Evolutionary conservation across 2,888 invertebrate genomes (phyloP).

Genomic region (Ryuthela nishihirai): DNA sequence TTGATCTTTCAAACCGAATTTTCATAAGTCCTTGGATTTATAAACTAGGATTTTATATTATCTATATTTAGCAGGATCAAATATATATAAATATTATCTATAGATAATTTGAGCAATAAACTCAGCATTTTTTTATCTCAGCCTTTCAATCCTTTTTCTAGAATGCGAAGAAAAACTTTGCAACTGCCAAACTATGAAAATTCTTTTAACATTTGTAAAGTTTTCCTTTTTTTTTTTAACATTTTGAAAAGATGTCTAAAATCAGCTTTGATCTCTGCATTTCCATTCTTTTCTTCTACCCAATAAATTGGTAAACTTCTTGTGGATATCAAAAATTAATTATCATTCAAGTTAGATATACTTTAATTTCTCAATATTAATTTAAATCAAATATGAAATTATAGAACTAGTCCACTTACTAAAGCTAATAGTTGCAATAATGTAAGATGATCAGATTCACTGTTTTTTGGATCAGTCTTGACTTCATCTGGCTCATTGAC

Average conservation of each 20-base stretch:
- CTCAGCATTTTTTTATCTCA: not conserved
- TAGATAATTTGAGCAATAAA: not conserved
- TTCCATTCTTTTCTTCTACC: not conserved
- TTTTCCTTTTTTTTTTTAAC: not conserved
- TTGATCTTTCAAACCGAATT: no score
- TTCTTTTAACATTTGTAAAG: no score
- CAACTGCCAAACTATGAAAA: no score
- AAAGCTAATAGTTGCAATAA: constrained; percentile 71
- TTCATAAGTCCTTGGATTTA: not conserved
- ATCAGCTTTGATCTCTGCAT: not conserved
- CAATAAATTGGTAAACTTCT: not conserved
- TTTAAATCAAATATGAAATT: no score
- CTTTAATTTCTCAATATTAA: no score
- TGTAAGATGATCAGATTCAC: constrained; percentile 53
- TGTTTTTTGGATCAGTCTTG: constrained; percentile 1
- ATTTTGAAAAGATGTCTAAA: not conserved
- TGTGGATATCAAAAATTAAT: not conserved
- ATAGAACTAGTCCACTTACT: constrained; percentile 59
- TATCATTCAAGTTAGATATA: not conserved
- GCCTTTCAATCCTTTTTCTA: not conserved
- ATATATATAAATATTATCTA: not conserved
- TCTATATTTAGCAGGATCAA: not conserved
- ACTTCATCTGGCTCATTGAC: constrained; percentile 7
- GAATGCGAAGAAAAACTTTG: no score
- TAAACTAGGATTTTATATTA: not conserved